phyloP scores from a whole-genome alignment of 2,113 vertebrate species.

The Pterocles gutturalis region DNA sequence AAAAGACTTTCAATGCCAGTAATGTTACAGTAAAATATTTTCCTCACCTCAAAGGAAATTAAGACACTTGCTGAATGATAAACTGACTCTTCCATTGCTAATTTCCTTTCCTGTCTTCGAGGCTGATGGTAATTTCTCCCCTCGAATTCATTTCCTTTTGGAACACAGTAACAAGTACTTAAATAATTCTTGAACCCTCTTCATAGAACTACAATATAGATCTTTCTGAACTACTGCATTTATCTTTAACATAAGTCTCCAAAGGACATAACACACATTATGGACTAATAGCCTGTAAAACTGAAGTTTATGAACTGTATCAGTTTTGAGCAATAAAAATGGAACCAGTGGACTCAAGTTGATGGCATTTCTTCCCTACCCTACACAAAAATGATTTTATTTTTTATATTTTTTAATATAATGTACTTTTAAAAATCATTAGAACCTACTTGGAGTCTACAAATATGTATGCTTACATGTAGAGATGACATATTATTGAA shows the following conservation, averaged over 20 bases:
- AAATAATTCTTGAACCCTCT: not conserved
- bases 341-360: not conserved
- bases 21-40: not conserved
- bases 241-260: conserved; percentile 12
- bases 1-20: not conserved
- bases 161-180: not conserved
- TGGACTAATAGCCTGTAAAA: conserved; percentile 58
- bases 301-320: conserved; percentile 61
- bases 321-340: conserved; percentile 40
- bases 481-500: not conserved
- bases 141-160: not conserved
- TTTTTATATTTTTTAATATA: not conserved
- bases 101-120: not conserved
- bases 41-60: not conserved
- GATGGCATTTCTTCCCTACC: not conserved
- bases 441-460: not conserved
- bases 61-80: not conserved
- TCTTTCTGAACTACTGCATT: conserved; percentile 22
- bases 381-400: not conserved
- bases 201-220: not conserved
- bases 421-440: not conserved
- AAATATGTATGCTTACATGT: not conserved
- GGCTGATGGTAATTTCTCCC: not conserved
- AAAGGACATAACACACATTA: conserved; percentile 61
- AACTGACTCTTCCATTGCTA: not conserved